Conservation (phyloP, 2,113 vertebrate genomes). For the Catharus fuscescens region DNA sequence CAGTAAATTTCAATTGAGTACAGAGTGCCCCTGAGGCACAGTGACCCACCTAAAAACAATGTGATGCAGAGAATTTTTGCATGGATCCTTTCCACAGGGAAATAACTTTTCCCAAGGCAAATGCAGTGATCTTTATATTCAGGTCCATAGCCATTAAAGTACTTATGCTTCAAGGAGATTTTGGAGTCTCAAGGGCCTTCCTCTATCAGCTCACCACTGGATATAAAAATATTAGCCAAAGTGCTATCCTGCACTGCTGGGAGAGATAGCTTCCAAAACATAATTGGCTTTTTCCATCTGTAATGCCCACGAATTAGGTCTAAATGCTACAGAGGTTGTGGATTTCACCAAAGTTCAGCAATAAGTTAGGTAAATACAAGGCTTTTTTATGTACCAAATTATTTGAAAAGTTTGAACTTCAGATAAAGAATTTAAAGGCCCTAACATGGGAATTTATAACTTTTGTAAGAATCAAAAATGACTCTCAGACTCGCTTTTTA, state of each 20-base stretch:
- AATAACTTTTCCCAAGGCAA: neutral
- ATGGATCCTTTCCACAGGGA: neutral
- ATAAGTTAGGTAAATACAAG: neutral
- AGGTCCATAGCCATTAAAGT: neutral
- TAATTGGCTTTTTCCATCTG: neutral
- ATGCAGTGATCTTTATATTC: neutral
- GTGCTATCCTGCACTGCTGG: neutral
- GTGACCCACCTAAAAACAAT: neutral
- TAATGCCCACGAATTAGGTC: neutral
- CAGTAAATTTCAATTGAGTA: neutral
- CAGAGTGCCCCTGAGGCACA: neutral
- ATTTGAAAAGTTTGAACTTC: neutral
- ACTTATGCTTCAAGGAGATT: neutral
- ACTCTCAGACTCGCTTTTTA: neutral
- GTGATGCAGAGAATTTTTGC: neutral
- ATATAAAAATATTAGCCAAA: conserved; percentile 9
- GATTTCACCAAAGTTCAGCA: neutral
- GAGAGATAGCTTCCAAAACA: neutral
- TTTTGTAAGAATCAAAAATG: neutral
- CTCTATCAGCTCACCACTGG: neutral
- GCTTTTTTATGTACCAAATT: neutral
- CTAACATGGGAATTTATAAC: neutral
- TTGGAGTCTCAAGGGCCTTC: neutral
- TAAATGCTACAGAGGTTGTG: neutral
- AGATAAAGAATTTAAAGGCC: neutral